Evolutionary conservation across 2,113 vertebrate species (phyloP), one percentile per base, ranked within the genome.

Genomic region (Romanogobio albipinnatus): DNA sequence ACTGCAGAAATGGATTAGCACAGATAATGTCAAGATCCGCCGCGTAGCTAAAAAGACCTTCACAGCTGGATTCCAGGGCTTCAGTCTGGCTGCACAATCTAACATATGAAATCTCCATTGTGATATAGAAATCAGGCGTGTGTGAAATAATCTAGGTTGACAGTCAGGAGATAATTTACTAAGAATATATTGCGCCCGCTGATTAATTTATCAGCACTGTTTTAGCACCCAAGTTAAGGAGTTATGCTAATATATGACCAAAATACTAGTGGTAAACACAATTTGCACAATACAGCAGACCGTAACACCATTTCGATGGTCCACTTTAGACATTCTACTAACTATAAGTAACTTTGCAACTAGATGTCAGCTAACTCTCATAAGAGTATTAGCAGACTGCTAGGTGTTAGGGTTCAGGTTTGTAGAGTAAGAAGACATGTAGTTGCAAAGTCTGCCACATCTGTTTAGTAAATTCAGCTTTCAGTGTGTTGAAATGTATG

Each of bases 1-100:
- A 15, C 56, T 7, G 43, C 24, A 51, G 49, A 82, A 39, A 24
- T 36, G 33, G 51, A 82, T 82, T 58, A 73, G 22, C 13, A 82
- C 45, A 43, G 81, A 82, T 71, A 71, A 82, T 26, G 29, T 47
- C 59, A 64, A 81, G 61, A 81, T 56, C 19, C 26, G 2, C 3
- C 8, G 0, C 66, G 61, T 6, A 68, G 61, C 64, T 58, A 58
- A 71, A 81, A 39, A 36, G 29, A 71, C 26, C 29, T 36, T 39
- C 80, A 58, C 80, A 70, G 49, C 49, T 56, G 66, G 80, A 73
- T 82, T 43, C 47, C 58, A 66, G 58, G 22, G 56, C 9, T 45
- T 64, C 9, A 14, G 15, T n/a, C 17, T 2, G 19, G 5, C 56
- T 58, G 80, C 43, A 68, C 13, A 29, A 51, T 29, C 45, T 81